Conservation (phyloP, 2,113 vertebrate genomes). For the Elephas maximus region DNA sequence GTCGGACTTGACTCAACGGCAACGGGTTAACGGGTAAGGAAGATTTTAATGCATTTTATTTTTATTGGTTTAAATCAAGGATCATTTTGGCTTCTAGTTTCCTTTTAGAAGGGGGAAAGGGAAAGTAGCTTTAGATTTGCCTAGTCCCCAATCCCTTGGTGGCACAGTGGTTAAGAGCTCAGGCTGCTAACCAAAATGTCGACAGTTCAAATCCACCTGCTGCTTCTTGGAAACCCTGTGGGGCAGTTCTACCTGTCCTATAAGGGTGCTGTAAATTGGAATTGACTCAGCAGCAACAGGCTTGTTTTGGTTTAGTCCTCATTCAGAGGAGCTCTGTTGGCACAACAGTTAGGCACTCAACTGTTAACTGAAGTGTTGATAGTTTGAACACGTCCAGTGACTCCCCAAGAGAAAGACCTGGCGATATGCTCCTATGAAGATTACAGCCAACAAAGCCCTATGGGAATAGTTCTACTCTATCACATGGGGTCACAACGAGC, state of each 20-base stretch:
- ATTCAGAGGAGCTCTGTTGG: background rate
- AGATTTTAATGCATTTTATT: background rate
- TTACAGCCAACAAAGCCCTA: background rate
- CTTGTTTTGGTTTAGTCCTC: background rate
- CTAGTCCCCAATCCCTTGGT: background rate
- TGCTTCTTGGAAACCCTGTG: no score
- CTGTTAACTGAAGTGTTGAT: background rate
- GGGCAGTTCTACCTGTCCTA: no score
- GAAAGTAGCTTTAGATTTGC: background rate
- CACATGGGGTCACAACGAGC: background rate
- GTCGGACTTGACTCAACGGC: no score
- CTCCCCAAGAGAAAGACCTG: background rate
- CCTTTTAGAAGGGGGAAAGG: background rate
- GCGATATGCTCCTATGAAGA: background rate
- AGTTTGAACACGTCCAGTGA: background rate
- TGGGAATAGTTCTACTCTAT: background rate
- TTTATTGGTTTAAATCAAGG: background rate
- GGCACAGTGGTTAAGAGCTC: no score
- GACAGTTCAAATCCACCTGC: no score
- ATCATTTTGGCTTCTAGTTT: background rate
- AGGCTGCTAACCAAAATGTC: no score
- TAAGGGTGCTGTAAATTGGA: no score
- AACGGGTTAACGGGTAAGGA: no score
- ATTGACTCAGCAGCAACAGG: no score
- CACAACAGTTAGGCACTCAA: background rate